These are phyloP conservation scores for Eledona agricola DNA, from an alignment of 2,888 invertebrate genomes.

Conservation along the genomic window DNA sequence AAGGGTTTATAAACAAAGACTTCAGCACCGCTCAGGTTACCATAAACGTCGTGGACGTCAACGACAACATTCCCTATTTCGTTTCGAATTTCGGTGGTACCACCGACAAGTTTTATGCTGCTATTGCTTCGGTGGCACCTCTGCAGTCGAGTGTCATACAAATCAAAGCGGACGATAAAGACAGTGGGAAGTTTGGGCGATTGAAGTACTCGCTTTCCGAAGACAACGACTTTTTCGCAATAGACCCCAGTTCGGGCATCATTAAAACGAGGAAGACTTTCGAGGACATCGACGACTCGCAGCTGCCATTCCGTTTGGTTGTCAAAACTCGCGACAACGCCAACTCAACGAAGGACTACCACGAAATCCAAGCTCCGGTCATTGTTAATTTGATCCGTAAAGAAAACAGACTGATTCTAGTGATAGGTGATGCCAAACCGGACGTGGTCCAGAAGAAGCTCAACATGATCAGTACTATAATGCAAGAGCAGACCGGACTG, in stretches of 20 bases:
- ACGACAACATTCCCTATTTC: conserved; percentile 89
- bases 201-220: conserved; percentile 71
- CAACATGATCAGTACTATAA: conserved; percentile 67
- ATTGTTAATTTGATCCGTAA: conserved; percentile 83
- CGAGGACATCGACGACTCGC: conserved; percentile 69
- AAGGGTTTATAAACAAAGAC: conserved; percentile 82
- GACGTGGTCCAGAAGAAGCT: conserved; percentile 70
- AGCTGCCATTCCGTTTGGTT: conserved; percentile 78
- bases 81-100: conserved; percentile 72
- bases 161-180: conserved; percentile 86
- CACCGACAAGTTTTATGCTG: conserved; percentile 82
- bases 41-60: conserved; percentile 85
- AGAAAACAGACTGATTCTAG: conserved; percentile 79
- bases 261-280: conserved; percentile 79
- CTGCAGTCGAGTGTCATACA: conserved; percentile 81
- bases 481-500: conserved; percentile 78
- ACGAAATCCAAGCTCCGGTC: conserved; percentile 71
- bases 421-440: conserved; percentile 77
- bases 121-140: conserved; percentile 77
- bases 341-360: conserved; percentile 69
- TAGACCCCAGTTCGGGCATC: conserved; percentile 79
- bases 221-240: conserved; percentile 72
- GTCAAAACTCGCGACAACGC: conserved; percentile 81
- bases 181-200: conserved; percentile 84
- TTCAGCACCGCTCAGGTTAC: conserved; percentile 78